Percentiles rank a stretch among this genome's conserved stretches.
These are phyloP conservation scores for Pterobdella sp. DNA, from an alignment of 2,888 invertebrate species.

Conservation along the genomic window DNA sequence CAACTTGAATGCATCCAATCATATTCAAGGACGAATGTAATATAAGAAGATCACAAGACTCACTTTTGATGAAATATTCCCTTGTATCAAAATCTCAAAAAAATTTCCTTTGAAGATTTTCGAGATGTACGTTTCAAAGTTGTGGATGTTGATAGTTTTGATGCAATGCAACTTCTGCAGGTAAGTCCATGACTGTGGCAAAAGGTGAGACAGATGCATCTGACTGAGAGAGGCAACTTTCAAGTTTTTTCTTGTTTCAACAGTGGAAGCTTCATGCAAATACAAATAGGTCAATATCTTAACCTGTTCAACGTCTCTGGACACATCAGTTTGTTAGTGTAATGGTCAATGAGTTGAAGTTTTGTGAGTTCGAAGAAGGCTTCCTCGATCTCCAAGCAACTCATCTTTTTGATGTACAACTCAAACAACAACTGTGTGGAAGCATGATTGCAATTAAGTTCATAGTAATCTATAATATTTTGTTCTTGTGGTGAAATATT, in stretches of 20 bases:
- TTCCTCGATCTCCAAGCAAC: slow-evolving; percentile 4
- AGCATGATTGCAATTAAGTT: background rate
- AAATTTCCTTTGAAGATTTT: slow-evolving; percentile 13
- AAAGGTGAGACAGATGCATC: slow-evolving; percentile 19
- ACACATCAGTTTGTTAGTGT: slow-evolving; percentile 16
- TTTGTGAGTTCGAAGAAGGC: background rate
- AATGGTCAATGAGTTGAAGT: slow-evolving; percentile 2
- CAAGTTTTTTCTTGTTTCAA: background rate
- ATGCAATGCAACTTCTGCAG: slow-evolving; percentile 22
- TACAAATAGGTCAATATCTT: background rate
- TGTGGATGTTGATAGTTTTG: slow-evolving; percentile 11
- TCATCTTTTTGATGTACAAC: slow-evolving; percentile 24
- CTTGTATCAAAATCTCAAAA: slow-evolving; percentile 17
- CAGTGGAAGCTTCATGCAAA: background rate
- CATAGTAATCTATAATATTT: background rate
- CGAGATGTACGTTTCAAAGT: slow-evolving; percentile 5
- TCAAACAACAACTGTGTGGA: slow-evolving; percentile 12
- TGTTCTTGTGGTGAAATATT: background rate
- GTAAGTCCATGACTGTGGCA: slow-evolving; percentile 6
- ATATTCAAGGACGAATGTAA: too few species aligned
- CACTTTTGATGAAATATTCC: slow-evolving; percentile 24
- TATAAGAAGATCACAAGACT: too few species aligned
- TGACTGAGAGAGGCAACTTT: background rate
- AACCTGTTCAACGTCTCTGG: slow-evolving; percentile 18
- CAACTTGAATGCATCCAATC: background rate